Conservation (phyloP, 2,113 vertebrate species). For the Uria aalge region DNA sequence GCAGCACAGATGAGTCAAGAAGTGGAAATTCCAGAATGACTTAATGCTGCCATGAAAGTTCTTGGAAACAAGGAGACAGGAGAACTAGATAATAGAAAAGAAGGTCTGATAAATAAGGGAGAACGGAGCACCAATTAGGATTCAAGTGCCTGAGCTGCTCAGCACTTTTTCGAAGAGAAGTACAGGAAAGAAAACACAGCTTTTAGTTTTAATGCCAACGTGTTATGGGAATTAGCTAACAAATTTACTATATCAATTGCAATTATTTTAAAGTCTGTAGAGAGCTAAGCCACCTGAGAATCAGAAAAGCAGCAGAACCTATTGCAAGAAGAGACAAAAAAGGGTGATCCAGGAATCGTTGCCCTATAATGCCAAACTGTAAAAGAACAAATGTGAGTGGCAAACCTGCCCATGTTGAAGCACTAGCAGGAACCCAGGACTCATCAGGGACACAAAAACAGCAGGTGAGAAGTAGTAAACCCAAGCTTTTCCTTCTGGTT, state of each 20-base stretch:
- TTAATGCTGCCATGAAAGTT: neutral
- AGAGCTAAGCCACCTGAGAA: neutral
- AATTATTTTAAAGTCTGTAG: neutral
- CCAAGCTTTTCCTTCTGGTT: neutral
- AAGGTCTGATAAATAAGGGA: neutral
- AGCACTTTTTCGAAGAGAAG: neutral
- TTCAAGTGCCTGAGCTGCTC: neutral
- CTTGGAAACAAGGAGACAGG: neutral
- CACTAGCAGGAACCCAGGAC: neutral
- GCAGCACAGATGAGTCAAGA: neutral
- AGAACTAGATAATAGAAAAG: constrained; percentile 14
- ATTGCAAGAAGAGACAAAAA: neutral
- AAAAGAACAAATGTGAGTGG: neutral
- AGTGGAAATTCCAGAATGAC: constrained; percentile 39
- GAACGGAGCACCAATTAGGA: neutral
- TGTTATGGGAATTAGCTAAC: constrained; percentile 20
- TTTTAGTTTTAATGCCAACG: neutral
- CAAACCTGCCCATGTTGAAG: neutral
- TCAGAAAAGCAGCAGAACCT: neutral
- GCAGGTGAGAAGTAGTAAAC: neutral
- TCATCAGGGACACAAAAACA: neutral
- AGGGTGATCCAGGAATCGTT: neutral
- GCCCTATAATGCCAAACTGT: neutral
- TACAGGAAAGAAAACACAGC: neutral
- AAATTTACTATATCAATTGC: neutral